Percentiles rank a stretch among this genome's conserved stretches.
Conservation (phyloP, 1,140 invertebrate species). For the Monomorium pharaonis region DNA sequence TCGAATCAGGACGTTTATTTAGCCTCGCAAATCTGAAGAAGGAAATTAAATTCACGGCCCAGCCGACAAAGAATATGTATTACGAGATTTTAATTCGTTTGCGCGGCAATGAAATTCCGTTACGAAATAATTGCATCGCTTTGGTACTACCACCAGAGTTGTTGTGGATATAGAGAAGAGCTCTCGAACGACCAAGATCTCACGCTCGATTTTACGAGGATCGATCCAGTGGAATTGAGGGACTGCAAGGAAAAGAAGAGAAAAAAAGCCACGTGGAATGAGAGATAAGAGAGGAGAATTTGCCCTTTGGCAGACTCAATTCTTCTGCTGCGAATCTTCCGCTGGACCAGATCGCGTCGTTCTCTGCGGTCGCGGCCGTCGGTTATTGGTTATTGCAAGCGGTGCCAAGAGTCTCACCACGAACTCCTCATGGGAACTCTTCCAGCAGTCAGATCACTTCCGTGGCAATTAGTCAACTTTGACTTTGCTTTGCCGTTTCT, state of each 20-base stretch:
- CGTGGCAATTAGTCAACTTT: constrained; percentile 67
- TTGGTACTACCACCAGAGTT: neutral
- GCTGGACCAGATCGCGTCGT: constrained; percentile 61
- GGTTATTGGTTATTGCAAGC: constrained; percentile 76
- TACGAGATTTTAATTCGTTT: constrained; percentile 19
- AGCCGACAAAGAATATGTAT: neutral
- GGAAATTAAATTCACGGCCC: constrained; percentile 14
- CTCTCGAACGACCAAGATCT: constrained; percentile 69
- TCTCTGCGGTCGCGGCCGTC: constrained; percentile 73
- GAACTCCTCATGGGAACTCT: constrained; percentile 70
- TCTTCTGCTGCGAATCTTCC: neutral
- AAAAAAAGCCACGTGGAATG: neutral
- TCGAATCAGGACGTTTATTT: neutral
- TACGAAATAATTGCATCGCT: constrained; percentile 7
- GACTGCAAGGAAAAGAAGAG: constrained; percentile 41
- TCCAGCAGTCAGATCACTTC: constrained; percentile 61
- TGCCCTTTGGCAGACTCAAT: constrained; percentile 24
- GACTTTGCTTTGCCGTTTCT: neutral
- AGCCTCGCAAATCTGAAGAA: neutral
- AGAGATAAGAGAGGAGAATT: constrained; percentile 27
- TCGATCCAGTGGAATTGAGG: constrained; percentile 57
- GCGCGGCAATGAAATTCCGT: constrained; percentile 3
- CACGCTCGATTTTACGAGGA: constrained; percentile 73
- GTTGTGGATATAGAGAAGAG: constrained; percentile 47
- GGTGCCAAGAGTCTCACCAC: constrained; percentile 19